phyloP scores from a whole-genome alignment of 2,888 invertebrate species.

The Lamellibrachia satsuma region DNA sequence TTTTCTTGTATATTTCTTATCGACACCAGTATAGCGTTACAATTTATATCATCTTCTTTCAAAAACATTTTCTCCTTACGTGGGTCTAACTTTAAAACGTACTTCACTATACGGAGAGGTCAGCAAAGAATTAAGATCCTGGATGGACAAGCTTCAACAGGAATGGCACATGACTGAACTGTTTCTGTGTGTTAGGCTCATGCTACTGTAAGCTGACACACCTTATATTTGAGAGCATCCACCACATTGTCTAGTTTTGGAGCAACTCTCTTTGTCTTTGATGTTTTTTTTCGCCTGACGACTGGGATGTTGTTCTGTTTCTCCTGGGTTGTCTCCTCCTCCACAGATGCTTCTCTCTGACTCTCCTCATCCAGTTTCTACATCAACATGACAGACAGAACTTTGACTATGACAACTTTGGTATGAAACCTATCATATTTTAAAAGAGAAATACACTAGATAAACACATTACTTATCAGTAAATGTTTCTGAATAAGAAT shows the following conservation, averaged over 20 bases:
- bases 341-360: neutral
- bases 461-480: neutral
- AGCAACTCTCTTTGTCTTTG: neutral
- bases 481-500: neutral
- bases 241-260: neutral
- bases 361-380: neutral
- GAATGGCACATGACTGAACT: neutral
- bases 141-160: too few species aligned
- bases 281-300: neutral
- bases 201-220: neutral
- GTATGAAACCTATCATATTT: neutral
- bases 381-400: neutral
- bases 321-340: neutral
- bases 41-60: too few species aligned
- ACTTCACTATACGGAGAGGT: too few species aligned
- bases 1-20: too few species aligned
- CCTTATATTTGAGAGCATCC: neutral
- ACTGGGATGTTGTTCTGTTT: neutral
- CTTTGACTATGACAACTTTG: neutral
- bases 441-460: neutral
- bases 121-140: too few species aligned
- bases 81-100: too few species aligned
- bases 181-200: neutral
- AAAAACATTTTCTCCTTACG: too few species aligned
- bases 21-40: too few species aligned